phyloP scores from a whole-genome alignment of 23 tunicate genomes.

The Oikopleura albicans region DNA sequence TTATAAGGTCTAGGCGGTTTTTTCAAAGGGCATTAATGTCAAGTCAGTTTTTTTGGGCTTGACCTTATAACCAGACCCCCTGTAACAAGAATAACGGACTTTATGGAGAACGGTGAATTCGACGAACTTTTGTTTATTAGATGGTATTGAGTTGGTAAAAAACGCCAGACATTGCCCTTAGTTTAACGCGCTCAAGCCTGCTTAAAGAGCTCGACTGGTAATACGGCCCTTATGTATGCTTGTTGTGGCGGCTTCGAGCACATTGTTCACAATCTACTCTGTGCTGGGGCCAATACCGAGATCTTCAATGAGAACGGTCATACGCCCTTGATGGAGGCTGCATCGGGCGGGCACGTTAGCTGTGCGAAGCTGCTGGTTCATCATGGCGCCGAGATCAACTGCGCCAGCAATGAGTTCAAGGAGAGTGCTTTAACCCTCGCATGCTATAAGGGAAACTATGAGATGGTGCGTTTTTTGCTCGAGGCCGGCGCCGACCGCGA shows the following conservation, averaged over 20 bases:
- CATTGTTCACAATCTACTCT: constrained; percentile 39
- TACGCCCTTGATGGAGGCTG: constrained; percentile 96
- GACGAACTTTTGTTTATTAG: too few species aligned
- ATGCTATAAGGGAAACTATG: constrained; percentile 82
- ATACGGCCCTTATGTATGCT: constrained; percentile 90
- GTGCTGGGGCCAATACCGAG: constrained; percentile 57
- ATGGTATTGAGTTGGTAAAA: too few species aligned
- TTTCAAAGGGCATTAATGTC: too few species aligned
- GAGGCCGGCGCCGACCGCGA: constrained; percentile 90
- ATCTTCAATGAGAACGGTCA: constrained; percentile 86
- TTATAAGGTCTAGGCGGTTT: too few species aligned
- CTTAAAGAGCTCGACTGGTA: constrained; percentile 31
- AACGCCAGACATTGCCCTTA: too few species aligned
- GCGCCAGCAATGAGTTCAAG: constrained; percentile 70
- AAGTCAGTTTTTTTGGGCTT: too few species aligned
- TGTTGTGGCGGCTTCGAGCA: constrained; percentile 79
- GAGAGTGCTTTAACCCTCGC: constrained; percentile 86
- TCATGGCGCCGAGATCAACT: constrained; percentile 84
- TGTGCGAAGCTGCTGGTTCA: constrained; percentile 50
- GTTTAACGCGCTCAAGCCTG: too few species aligned
- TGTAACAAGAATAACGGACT: too few species aligned
- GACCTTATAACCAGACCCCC: too few species aligned
- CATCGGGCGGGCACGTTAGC: constrained; percentile 67
- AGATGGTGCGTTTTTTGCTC: constrained; percentile 73
- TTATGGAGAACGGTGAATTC: too few species aligned